Evolutionary conservation across 2,888 invertebrate species (phyloP).

Genomic region (Tillus elongatus): DNA sequence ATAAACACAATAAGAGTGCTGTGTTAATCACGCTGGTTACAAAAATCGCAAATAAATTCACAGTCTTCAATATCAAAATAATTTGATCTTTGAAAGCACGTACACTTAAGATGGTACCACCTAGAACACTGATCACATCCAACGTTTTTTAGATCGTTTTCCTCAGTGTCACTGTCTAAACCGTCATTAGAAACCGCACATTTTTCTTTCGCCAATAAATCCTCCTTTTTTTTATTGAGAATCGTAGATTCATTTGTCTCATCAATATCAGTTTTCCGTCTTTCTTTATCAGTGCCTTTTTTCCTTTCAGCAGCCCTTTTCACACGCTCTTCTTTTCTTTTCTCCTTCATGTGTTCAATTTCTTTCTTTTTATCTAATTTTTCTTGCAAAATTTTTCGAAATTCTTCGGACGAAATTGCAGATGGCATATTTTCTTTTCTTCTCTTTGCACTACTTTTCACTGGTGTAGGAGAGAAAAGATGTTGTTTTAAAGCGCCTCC

Average conservation of each 20-base stretch:
- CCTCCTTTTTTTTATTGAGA: neutral
- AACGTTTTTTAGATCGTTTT: constrained; percentile 11
- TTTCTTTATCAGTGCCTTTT: too few relatives aligned
- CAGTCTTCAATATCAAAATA: constrained; percentile 6
- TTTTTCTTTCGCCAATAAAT: too few relatives aligned
- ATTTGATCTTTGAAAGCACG: constrained; percentile 1
- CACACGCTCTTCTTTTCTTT: constrained; percentile 4
- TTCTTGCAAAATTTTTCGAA: too few relatives aligned
- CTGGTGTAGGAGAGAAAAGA: too few relatives aligned
- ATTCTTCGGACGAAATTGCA: too few relatives aligned
- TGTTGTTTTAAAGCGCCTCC: too few relatives aligned
- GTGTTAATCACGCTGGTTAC: too few relatives aligned
- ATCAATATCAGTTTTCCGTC: too few relatives aligned
- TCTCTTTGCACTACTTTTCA: too few relatives aligned
- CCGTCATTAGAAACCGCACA: too few relatives aligned
- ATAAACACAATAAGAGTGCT: neutral
- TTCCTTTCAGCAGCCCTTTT: neutral
- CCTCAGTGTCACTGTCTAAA: too few relatives aligned
- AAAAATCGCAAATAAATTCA: constrained; percentile 7
- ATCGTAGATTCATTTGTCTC: neutral
- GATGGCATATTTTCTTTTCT: too few relatives aligned
- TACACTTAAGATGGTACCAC: constrained; percentile 13
- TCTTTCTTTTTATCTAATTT: constrained; percentile 24
- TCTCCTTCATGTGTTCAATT: constrained; percentile 8
- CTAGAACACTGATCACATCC: constrained; percentile 9